Percentiles rank a stretch among this genome's conserved stretches.
These are phyloP conservation scores for Tragopan temminckii DNA, from an alignment of 2,797 vertebrate genomes.

Conservation along the genomic window DNA sequence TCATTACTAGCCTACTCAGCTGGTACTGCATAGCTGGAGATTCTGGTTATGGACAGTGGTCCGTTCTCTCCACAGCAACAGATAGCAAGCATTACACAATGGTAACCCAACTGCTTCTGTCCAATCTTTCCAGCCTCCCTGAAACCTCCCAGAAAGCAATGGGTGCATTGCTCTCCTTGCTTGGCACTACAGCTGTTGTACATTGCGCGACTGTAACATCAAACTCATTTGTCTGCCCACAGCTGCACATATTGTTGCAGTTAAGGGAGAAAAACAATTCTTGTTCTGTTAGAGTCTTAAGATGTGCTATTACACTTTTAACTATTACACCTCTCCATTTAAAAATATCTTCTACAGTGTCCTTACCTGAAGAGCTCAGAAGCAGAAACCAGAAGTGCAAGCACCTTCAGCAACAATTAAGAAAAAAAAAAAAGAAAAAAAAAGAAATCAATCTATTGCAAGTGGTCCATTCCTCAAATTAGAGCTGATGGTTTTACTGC, in stretches of 20 bases:
- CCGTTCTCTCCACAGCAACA: fast-evolving
- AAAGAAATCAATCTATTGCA: neutral
- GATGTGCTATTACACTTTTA: neutral
- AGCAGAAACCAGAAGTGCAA: neutral
- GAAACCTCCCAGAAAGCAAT: constrained; percentile 4
- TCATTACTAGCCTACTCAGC: neutral
- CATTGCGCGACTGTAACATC: neutral
- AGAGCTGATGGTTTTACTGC: neutral
- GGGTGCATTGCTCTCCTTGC: neutral
- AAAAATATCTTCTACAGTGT: neutral
- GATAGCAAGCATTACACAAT: neutral
- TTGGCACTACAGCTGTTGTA: neutral
- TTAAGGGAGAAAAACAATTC: neutral
- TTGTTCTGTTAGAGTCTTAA: neutral
- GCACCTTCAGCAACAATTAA: neutral
- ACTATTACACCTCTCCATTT: neutral
- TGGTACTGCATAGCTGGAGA: neutral
- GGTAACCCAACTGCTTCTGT: neutral
- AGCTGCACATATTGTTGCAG: neutral
- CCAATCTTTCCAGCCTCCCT: neutral
- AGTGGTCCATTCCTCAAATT: neutral
- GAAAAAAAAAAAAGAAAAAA: neutral
- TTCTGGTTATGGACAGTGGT: neutral
- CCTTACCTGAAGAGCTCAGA: neutral
- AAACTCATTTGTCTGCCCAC: neutral